Conservation (phyloP, 2,888 invertebrate species). For the Micoletzkya japonica region DNA sequence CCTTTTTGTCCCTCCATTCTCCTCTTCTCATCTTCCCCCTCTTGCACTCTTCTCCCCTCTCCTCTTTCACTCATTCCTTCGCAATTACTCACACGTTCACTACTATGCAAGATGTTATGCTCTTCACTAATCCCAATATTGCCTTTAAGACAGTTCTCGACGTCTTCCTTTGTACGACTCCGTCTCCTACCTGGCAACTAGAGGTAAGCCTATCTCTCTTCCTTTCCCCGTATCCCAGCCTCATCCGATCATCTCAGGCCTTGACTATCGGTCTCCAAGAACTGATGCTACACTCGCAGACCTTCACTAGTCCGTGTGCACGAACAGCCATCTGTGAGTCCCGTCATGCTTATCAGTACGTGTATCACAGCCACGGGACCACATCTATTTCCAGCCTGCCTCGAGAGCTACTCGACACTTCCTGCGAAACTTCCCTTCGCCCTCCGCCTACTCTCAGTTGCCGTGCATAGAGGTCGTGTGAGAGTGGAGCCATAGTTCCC, state of each 20-base stretch:
- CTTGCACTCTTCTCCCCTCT: not conserved
- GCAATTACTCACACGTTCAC: no score
- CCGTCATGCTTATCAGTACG: not conserved
- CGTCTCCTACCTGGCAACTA: conserved; percentile 17
- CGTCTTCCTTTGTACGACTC: conserved; percentile 24
- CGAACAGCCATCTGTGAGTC: conserved; percentile 9
- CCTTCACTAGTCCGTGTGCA: conserved; percentile 2
- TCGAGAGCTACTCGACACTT: conserved; percentile 29
- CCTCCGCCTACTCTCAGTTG: conserved; percentile 26
- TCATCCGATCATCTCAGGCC: not conserved
- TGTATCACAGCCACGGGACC: no score
- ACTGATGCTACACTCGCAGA: conserved; percentile 17
- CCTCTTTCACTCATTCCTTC: not conserved
- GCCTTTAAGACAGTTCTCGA: conserved; percentile 16
- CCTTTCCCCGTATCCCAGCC: not conserved
- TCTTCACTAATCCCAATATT: not conserved
- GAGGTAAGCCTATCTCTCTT: no score
- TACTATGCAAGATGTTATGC: no score
- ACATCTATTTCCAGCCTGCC: conserved; percentile 27
- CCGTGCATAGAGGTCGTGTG: conserved; percentile 31
- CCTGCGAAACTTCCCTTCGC: conserved; percentile 27
- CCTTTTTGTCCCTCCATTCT: not conserved
- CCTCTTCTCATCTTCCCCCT: not conserved
- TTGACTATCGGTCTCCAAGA: conserved; percentile 17
- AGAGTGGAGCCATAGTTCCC: no score